Evolutionary conservation across 2,888 invertebrate species (phyloP), one percentile per base, ranked within the genome.

Genomic region (Erebia epiphron): DNA sequence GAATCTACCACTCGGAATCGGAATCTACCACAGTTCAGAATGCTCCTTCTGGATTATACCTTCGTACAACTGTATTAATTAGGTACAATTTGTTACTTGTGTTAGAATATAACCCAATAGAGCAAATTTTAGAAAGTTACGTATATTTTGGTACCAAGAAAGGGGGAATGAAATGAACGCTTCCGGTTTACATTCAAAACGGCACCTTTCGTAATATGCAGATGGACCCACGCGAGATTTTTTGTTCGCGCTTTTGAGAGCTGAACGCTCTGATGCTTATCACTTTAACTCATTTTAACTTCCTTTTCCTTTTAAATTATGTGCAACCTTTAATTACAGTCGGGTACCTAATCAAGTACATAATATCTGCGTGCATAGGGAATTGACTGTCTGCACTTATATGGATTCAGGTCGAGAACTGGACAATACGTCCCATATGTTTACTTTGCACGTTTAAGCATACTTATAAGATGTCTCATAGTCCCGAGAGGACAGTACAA

Each of bases 311-410:
- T 62, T 50, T 11, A 61, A 10, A 61, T 49, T 26, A 58, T 16
- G 41, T 50, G 43, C 26, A 43, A 52, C 13, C 43, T 63, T 35
- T 52, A 54, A 66, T 52, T 67, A 57, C 56, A 60, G 60, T 70
- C 62, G 66, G 46, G 13, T 46, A 3, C 46, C 13, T 46, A 13
- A 46, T 46, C 11, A 13, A 46, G 46, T 46, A 46, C 46, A 46
- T 46, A 46, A 62, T 35, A 56, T n/a, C 50, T 57, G 18, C 65
- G 58, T 65, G 63, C 46, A 14, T 68, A 10, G 54, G 72, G 69
- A 69, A 64, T 67, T 69, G 61, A 46, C 66, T 66, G 67, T 67
- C 68, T 57, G 73, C 74, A 73, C 69, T 70, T 74, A 57, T 73
- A 68, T 16, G 73, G 66, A 21, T 74, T 67, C 10, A 56, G 66